Percentiles rank a stretch among this genome's conserved stretches.
phyloP scores from a whole-genome alignment of 2,797 vertebrate species.

The Leptoclinus maculatus region DNA sequence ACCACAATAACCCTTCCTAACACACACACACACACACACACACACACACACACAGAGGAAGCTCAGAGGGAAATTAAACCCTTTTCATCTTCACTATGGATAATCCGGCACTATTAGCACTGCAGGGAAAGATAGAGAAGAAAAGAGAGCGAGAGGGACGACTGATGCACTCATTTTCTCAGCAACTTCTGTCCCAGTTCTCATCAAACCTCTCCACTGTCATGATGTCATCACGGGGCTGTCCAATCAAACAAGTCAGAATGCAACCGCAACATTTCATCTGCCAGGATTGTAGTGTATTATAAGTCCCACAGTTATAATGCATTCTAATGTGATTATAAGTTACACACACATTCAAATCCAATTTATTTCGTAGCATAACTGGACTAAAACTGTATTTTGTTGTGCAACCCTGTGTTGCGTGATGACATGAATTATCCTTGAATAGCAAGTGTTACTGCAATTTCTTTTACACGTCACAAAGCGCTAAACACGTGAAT shows the following conservation, averaged over 20 bases:
- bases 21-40: constrained; percentile 11
- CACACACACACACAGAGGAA: constrained; percentile 1
- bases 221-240: background rate
- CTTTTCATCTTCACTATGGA: constrained; percentile 58
- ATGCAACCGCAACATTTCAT: background rate
- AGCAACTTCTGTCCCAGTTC: constrained; percentile 28
- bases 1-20: constrained; percentile 23
- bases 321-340: too few relatives aligned
- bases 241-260: background rate
- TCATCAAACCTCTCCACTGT: constrained; percentile 1
- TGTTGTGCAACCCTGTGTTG: too few relatives aligned
- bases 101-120: constrained; percentile 54
- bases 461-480: too few relatives aligned
- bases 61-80: constrained; percentile 48
- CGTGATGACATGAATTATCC: too few relatives aligned
- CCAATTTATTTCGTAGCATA: too few relatives aligned
- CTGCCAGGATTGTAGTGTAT: too few relatives aligned
- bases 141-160: background rate
- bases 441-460: too few relatives aligned
- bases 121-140: constrained; percentile 11
- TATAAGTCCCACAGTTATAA: too few relatives aligned
- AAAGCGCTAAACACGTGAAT: too few relatives aligned
- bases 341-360: too few relatives aligned
- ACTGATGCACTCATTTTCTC: constrained; percentile 19
- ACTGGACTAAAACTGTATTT: too few relatives aligned